phyloP scores from a whole-genome alignment of 2,797 vertebrate genomes.

The Alfaro cultratus region DNA sequence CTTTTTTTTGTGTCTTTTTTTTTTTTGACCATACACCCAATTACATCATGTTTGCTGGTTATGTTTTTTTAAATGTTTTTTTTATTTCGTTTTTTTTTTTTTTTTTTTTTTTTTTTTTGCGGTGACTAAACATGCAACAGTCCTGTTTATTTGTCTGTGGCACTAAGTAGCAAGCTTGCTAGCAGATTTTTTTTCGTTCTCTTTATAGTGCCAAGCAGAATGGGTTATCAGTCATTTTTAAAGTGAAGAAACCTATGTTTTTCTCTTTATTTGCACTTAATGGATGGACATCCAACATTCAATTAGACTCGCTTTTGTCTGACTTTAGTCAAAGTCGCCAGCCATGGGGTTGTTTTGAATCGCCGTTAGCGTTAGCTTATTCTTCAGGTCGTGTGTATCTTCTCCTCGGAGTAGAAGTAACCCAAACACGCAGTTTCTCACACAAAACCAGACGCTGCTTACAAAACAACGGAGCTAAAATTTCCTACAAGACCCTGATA shows the following conservation, averaged over 20 bases:
- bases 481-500: conserved; percentile 48
- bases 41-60: too few species aligned
- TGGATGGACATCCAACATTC: not conserved
- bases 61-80: too few species aligned
- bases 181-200: conserved; percentile 71
- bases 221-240: conserved; percentile 40
- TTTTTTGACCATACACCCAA: too few species aligned
- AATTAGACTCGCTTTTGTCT: conserved; percentile 12
- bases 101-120: conserved; percentile 27
- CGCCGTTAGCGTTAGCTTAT: conserved; percentile 60
- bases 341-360: not conserved
- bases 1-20: too few species aligned
- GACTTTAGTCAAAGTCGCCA: conserved; percentile 29
- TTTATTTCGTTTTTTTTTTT: too few species aligned
- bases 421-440: conserved; percentile 60
- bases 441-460: conserved; percentile 28
- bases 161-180: conserved; percentile 82
- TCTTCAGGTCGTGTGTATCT: conserved; percentile 36
- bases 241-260: conserved; percentile 61
- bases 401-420: conserved; percentile 37
- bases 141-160: conserved; percentile 82
- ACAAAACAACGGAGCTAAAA: conserved; percentile 46
- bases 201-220: conserved; percentile 12
- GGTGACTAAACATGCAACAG: conserved; percentile 64
- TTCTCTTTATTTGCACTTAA: conserved; percentile 12